phyloP scores from a whole-genome alignment of 2,797 vertebrate genomes.

The Salarias fasciatus region DNA sequence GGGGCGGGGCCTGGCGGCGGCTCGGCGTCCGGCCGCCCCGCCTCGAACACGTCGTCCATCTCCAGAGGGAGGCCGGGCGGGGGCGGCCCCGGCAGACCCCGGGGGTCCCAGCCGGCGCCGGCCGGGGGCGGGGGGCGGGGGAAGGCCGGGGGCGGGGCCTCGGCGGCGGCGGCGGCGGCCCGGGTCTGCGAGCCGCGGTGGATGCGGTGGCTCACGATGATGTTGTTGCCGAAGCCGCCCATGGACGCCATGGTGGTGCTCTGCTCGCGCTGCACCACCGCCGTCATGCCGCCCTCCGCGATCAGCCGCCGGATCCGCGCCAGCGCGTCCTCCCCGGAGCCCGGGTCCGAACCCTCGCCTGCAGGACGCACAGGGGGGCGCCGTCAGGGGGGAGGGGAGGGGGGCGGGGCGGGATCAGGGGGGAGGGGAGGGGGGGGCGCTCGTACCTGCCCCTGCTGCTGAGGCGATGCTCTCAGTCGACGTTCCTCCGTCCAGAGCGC shows the following conservation, averaged over 20 bases:
- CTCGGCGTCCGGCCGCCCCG: slow-evolving; percentile 49
- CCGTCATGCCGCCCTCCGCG: slow-evolving; percentile 97
- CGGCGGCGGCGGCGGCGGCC: slow-evolving; percentile 33
- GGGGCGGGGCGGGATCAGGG: no score
- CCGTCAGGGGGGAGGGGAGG: no score
- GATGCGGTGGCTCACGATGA: slow-evolving; percentile 98
- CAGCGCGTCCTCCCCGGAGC: slow-evolving; percentile 90
- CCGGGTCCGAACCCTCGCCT: slow-evolving; percentile 86
- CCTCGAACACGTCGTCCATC: slow-evolving; percentile 71
- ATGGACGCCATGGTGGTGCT: slow-evolving; percentile 99
- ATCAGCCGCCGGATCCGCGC: slow-evolving; percentile 96
- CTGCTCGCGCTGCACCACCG: slow-evolving; percentile 97
- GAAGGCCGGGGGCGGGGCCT: slow-evolving; percentile 37
- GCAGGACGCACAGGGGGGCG: no score
- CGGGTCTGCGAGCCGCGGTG: slow-evolving; percentile 95
- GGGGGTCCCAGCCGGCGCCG: no score
- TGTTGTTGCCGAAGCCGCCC: slow-evolving; percentile 99
- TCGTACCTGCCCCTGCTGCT: slow-evolving; percentile 68
- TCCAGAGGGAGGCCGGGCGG: slow-evolving; percentile 10
- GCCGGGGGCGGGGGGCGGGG: slow-evolving; percentile 7
- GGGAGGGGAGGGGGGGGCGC: no score
- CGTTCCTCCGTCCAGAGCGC: slow-evolving; percentile 38
- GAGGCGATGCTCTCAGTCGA: slow-evolving; percentile 58
- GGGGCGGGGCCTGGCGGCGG: slow-evolving; percentile 63
- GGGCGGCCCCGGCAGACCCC: no score